Conservation (phyloP, 2,113 vertebrate species). For the Phaethon lepturus region DNA sequence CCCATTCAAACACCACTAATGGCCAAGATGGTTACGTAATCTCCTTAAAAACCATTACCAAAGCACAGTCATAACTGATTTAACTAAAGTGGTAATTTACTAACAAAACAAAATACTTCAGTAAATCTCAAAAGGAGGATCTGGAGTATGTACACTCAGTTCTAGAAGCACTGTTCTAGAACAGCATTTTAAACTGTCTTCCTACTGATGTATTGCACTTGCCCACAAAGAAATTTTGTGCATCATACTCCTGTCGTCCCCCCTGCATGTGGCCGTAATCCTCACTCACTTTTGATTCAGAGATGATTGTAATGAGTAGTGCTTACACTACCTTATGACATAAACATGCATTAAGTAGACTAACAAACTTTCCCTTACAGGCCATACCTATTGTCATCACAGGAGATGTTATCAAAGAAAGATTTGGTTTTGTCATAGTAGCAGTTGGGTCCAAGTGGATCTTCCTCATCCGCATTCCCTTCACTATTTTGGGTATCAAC, state of each 20-base stretch:
- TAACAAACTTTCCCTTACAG: background rate
- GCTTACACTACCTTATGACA: background rate
- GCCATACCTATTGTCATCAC: slow-evolving; percentile 89
- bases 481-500: slow-evolving; percentile 87
- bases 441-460: slow-evolving; percentile 85
- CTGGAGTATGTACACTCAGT: background rate
- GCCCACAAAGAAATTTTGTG: background rate
- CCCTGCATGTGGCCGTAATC: background rate
- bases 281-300: background rate
- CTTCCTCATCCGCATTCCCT: slow-evolving; percentile 89
- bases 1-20: background rate
- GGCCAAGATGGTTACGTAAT: background rate
- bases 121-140: background rate
- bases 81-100: background rate
- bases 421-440: slow-evolving; percentile 99
- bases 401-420: slow-evolving; percentile 98
- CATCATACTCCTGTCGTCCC: background rate
- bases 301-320: background rate
- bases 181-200: background rate
- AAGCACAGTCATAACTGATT: background rate
- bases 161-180: background rate
- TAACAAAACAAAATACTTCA: background rate
- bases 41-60: background rate
- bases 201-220: background rate
- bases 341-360: background rate